These are phyloP conservation scores for Empidonax traillii DNA, from an alignment of 2,113 vertebrate genomes.

Conservation along the genomic window DNA sequence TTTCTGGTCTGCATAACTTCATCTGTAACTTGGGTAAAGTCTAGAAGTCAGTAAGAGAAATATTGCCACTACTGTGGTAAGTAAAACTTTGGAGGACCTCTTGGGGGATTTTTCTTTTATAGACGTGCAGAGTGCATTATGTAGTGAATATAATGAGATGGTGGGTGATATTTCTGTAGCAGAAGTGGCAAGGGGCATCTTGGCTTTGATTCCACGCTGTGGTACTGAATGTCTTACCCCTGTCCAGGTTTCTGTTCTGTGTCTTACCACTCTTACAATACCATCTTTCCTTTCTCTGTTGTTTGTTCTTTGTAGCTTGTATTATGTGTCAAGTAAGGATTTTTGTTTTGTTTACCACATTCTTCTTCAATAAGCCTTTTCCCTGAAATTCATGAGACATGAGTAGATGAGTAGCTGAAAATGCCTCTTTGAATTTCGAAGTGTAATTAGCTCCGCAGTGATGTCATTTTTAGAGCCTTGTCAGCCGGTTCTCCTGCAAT, in stretches of 20 bases:
- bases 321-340: background rate
- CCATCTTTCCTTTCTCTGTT: background rate
- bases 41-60: background rate
- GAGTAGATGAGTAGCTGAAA: slow-evolving; percentile 44
- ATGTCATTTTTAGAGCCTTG: background rate
- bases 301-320: background rate
- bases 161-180: background rate
- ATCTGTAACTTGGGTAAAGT: background rate
- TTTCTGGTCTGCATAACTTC: background rate
- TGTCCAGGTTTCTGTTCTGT: background rate
- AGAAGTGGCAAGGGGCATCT: background rate
- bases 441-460: background rate
- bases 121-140: background rate
- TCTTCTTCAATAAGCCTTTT: background rate
- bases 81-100: background rate
- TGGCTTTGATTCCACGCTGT: background rate
- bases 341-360: slow-evolving; percentile 28
- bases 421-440: background rate
- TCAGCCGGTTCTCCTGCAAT: background rate
- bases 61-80: background rate
- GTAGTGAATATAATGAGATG: background rate
- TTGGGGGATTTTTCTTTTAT: background rate
- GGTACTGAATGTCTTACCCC: background rate
- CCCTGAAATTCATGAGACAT: background rate
- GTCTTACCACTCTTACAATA: background rate